A percentile compares a stretch with the other conserved stretches of the same genome.
Conservation (phyloP, 2,113 vertebrate genomes). For the Atrichornis clamosus region DNA sequence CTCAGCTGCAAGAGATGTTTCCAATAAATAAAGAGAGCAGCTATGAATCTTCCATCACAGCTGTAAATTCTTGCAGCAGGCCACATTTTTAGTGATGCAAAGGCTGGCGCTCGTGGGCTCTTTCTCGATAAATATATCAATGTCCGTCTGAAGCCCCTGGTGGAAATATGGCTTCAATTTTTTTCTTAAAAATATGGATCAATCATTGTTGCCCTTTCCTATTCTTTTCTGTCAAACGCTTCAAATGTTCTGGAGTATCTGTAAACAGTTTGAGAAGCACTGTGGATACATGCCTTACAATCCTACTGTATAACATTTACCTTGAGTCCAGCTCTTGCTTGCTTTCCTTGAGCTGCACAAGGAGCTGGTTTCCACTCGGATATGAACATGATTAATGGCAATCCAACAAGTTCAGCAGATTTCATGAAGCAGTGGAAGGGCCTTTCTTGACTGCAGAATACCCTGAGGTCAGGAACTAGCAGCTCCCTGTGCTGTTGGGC, state of each 20-base stretch:
- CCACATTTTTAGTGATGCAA: slow-evolving; percentile 47
- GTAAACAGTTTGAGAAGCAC: slow-evolving; percentile 34
- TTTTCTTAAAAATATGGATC: slow-evolving; percentile 69
- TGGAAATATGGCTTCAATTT: slow-evolving; percentile 68
- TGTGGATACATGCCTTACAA: not conserved
- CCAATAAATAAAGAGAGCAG: slow-evolving; percentile 58
- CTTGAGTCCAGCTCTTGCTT: not conserved
- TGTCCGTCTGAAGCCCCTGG: slow-evolving; percentile 2
- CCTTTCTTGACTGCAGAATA: not conserved
- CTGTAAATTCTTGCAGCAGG: slow-evolving; percentile 66
- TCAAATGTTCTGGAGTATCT: slow-evolving; percentile 47
- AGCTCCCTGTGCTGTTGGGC: not conserved
- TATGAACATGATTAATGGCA: not conserved
- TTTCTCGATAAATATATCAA: slow-evolving; percentile 66
- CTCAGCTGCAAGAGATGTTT: slow-evolving; percentile 44
- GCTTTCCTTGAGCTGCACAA: not conserved
- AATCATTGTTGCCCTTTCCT: slow-evolving; percentile 65
- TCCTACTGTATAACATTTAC: not conserved
- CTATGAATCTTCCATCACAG: slow-evolving; percentile 57
- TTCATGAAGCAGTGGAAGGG: not conserved
- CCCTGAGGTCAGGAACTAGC: not conserved
- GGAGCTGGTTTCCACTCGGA: not conserved
- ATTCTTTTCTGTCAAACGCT: slow-evolving; percentile 61
- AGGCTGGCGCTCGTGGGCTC: not conserved
- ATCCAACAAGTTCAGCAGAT: not conserved